A percentile compares a stretch with the other conserved stretches of the same genome.
Evolutionary conservation across 2,888 invertebrate genomes (phyloP).

Genomic region (Terebella lapidaria): DNA sequence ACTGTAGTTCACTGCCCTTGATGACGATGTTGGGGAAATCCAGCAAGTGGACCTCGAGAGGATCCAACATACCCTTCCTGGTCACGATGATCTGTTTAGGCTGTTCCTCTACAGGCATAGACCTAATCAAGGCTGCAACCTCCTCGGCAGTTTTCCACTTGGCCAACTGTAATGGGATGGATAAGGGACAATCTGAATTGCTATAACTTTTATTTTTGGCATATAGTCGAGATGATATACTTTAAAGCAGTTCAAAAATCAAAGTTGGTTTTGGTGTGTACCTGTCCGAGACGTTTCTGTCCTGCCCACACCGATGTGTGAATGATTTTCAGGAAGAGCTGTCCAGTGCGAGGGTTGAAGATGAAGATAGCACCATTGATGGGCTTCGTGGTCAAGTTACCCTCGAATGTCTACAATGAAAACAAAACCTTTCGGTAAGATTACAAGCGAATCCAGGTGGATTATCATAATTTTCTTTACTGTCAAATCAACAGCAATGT

Average conservation of each 20-base stretch:
- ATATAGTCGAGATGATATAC: background rate
- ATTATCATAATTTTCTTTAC: too few relatives aligned
- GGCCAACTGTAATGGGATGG: constrained; percentile 74
- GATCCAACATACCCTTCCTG: constrained; percentile 99
- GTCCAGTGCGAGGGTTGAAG: constrained; percentile 98
- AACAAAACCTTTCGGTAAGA: background rate
- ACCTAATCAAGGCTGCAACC: constrained; percentile 97
- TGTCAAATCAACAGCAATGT: too few relatives aligned
- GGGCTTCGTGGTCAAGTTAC: constrained; percentile 97
- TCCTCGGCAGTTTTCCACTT: constrained; percentile 99
- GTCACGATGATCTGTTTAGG: constrained; percentile 99
- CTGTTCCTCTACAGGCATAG: constrained; percentile 97
- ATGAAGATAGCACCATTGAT: constrained; percentile 99
- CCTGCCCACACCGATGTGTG: constrained; percentile 99
- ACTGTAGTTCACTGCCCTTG: constrained; percentile 95
- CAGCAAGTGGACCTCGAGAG: constrained; percentile 96
- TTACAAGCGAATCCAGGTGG: too few relatives aligned
- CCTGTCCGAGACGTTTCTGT: constrained; percentile 97
- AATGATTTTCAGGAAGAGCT: constrained; percentile 97
- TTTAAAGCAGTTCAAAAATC: too few relatives aligned
- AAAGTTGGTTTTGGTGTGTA: constrained; percentile 41
- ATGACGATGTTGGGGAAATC: constrained; percentile 99
- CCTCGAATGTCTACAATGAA: constrained; percentile 78
- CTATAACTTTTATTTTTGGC: too few relatives aligned
- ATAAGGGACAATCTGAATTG: too few relatives aligned